Evolutionary conservation across 64 coral and sea anemone species (phyloP), one percentile per base, ranked within the genome.

Genomic region (Catalaphyllia jardinei): DNA sequence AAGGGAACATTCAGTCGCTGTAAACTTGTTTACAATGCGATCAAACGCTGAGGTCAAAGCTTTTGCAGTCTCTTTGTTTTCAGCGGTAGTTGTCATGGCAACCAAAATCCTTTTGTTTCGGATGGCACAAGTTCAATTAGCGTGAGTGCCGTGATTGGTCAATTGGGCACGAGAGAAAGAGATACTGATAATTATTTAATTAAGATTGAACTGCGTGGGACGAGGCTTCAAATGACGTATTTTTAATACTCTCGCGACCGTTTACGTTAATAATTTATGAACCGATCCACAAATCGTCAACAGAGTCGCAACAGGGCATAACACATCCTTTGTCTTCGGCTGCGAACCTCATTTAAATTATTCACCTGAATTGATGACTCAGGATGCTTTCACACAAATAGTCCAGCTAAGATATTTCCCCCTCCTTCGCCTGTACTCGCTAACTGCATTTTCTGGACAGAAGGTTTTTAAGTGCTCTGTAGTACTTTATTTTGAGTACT

Each of bases 131-230:
- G 63, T 69, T 85, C 81, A 85, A 85, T 85, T 85, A 85, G 81
- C 50, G 64, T 4, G 22, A 67, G 35, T 25, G 81, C 62, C 19
- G 28, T n/a, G 81, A 85, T 85, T 85, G 81, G 81, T 85, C 30
- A 24, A 24, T 50, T 20, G 12, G 39, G 42, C 33, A 51, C 31
- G 81, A 69, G 62, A 85, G 81, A 85, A 85, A 71, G 62, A 67
- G 63, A 85, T 71, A 39, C 12, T 22, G 81, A 85, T 71, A 71
- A 71, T 85, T 85, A 85, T 69, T 85, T 85, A 85, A 85, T 85
- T 85, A 85, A 85, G 61, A 69, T 35, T 38, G 22, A 69, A 49
- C 19, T 85, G 81, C 81, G 81, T 85, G 81, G 81, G 81, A 24
- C 24, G 31, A 63, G 65, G 2, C 20, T 28, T 50, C 35, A 51